phyloP scores from a whole-genome alignment of 2,113 vertebrate species.

The Nipponia nippon region DNA sequence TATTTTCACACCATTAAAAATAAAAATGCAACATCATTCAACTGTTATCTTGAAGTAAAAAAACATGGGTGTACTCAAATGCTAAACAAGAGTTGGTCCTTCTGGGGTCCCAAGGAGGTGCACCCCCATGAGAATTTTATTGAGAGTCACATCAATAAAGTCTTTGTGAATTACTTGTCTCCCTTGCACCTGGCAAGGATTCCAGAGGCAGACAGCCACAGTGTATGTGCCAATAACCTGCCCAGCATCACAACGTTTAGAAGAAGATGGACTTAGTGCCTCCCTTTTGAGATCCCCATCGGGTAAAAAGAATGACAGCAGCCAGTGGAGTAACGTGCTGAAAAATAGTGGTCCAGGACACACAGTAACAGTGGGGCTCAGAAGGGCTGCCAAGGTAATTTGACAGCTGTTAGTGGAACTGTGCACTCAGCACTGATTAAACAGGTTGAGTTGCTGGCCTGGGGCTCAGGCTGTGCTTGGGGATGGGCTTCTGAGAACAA shows the following conservation, averaged over 20 bases:
- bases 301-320: background rate
- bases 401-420: background rate
- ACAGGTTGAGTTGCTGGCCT: background rate
- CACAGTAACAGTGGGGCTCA: background rate
- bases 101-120: background rate
- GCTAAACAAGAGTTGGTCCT: background rate
- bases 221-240: background rate
- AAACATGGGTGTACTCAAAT: background rate
- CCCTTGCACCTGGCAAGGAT: background rate
- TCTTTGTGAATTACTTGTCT: background rate
- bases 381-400: background rate
- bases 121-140: background rate
- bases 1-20: background rate
- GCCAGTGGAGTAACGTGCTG: background rate
- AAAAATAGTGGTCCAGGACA: background rate
- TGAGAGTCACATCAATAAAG: background rate
- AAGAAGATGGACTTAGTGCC: background rate
- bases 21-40: rapidly evolving
- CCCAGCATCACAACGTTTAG: background rate
- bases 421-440: background rate
- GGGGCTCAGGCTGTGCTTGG: background rate
- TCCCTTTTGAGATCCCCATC: background rate
- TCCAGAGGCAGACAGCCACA: background rate
- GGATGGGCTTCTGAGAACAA: background rate
- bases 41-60: background rate